Evolutionary conservation across 1,140 invertebrate species (phyloP).

Genomic region (Formica exsecta): DNA sequence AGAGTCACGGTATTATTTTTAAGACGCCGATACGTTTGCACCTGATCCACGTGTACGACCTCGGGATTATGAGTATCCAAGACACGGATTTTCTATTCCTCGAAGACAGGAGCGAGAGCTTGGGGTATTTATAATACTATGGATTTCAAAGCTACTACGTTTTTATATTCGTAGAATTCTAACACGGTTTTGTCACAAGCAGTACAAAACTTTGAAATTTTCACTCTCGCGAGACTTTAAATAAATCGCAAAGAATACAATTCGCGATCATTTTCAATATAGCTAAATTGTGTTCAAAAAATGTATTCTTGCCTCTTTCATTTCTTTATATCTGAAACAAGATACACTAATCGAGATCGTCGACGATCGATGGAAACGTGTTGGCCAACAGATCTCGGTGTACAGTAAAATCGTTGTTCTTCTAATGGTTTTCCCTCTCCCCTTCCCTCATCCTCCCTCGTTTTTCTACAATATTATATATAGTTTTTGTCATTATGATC

Average conservation of each 20-base stretch:
- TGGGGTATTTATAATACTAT: slow-evolving; percentile 3
- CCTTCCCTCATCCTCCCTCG: slow-evolving; percentile 49
- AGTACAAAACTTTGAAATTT: neutral
- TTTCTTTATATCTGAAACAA: neutral
- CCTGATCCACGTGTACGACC: slow-evolving; percentile 54
- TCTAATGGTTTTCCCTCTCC: slow-evolving; percentile 73
- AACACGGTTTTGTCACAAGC: neutral
- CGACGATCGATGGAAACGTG: slow-evolving; percentile 75
- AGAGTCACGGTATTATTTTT: slow-evolving; percentile 86
- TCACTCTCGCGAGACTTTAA: neutral
- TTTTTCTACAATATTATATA: slow-evolving; percentile 53
- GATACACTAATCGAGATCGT: slow-evolving; percentile 29
- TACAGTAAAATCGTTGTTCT: slow-evolving; percentile 83
- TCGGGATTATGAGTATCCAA: neutral
- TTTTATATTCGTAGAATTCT: neutral
- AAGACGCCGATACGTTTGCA: slow-evolving; percentile 83
- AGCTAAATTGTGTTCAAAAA: neutral
- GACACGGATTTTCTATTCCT: neutral
- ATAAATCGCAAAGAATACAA: neutral
- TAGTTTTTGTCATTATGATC: slow-evolving; percentile 31
- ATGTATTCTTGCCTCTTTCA: neutral
- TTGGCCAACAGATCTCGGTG: slow-evolving; percentile 85
- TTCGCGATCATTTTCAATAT: neutral
- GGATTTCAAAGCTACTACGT: neutral
- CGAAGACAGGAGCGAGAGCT: neutral